phyloP scores from a whole-genome alignment of 1,140 invertebrate species.

The Microplitis mediator region DNA sequence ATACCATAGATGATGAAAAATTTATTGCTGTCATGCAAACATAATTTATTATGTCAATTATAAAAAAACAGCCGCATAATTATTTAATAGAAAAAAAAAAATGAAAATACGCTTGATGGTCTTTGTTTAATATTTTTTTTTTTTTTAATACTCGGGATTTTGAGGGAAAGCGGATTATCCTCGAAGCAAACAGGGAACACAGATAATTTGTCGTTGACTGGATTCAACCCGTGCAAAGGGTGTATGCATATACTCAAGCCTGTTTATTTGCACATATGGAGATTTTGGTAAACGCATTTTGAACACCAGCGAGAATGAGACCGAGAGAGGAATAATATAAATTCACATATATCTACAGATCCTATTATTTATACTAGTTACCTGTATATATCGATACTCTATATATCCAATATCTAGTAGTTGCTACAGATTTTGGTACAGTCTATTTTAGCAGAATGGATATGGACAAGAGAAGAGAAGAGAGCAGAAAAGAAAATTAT shows the following conservation, averaged over 20 bases:
- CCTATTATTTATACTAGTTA: slow-evolving; percentile 3
- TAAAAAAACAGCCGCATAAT: too few relatives aligned
- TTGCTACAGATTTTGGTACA: not conserved
- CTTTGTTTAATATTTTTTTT: too few relatives aligned
- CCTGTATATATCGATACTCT: too few relatives aligned
- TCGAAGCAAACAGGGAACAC: slow-evolving; percentile 29
- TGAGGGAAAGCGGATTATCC: slow-evolving; percentile 29
- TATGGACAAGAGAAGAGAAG: not conserved
- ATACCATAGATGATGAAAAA: too few relatives aligned
- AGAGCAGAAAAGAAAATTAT: not conserved
- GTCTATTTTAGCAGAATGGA: not conserved
- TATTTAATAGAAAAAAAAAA: too few relatives aligned
- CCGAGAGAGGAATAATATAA: not conserved
- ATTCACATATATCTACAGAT: not conserved
- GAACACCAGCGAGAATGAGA: not conserved
- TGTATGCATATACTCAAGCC: not conserved
- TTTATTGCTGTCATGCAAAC: too few relatives aligned
- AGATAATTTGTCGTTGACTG: slow-evolving; percentile 17
- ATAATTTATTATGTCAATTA: too few relatives aligned
- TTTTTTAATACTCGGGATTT: too few relatives aligned
- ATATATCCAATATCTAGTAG: too few relatives aligned
- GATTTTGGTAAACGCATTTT: slow-evolving; percentile 8
- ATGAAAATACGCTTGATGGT: too few relatives aligned
- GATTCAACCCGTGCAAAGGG: not conserved
- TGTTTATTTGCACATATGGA: slow-evolving; percentile 27